These are phyloP conservation scores for Graptemys geographica DNA, from an alignment of 2,797 vertebrate genomes.

Conservation along the genomic window DNA sequence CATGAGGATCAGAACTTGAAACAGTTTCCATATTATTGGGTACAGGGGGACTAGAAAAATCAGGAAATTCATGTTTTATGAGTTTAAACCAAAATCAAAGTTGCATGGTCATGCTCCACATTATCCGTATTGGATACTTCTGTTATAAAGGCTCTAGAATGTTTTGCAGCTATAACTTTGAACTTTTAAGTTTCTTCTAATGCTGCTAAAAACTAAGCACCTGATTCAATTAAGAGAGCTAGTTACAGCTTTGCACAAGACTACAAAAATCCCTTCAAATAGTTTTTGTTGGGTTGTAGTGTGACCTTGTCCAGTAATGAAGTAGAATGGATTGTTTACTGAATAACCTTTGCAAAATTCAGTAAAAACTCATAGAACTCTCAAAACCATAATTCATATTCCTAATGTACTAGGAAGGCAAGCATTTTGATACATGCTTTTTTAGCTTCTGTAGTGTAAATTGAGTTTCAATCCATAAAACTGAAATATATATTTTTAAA, in stretches of 20 bases:
- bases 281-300: neutral
- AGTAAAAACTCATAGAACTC: neutral
- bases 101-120: constrained; percentile 51
- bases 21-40: constrained; percentile 69
- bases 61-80: constrained; percentile 76
- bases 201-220: constrained; percentile 48
- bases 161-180: constrained; percentile 46
- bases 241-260: neutral
- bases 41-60: constrained; percentile 73
- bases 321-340: neutral
- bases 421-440: neutral
- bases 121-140: constrained; percentile 29
- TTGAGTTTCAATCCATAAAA: neutral
- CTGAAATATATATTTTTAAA: neutral
- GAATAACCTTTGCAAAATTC: neutral
- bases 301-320: neutral
- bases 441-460: neutral
- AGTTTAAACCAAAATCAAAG: constrained; percentile 74
- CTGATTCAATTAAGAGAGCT: neutral
- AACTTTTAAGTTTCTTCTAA: constrained; percentile 47
- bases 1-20: constrained; percentile 48
- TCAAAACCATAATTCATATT: neutral
- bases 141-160: constrained; percentile 38
- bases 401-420: neutral
- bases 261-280: neutral